Base-by-base conservation (phyloP, 2,888 invertebrate species). In the Philhelius pedissequus region DNA sequence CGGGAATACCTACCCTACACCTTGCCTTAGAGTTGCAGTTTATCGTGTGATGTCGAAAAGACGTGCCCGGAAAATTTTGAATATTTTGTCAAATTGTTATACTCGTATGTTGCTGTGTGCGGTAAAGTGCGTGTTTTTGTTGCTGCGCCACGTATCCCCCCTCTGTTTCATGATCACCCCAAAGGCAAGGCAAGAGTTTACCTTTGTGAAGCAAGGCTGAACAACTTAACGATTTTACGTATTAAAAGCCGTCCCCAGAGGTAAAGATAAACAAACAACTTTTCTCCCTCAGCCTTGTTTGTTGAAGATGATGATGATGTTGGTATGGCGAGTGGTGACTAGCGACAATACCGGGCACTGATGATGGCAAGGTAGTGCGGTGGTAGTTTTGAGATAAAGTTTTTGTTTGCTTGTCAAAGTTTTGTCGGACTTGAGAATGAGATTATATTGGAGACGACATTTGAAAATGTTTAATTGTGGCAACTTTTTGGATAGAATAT, bases 381-480 rank as follows among this genome's bases (percentile, higher is more conserved):
- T 40, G 68, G 68, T 52, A 68, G 68, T 68, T 68, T 64, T 48
- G 48, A 52, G 70, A 45, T 66, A 54, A 80, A 80, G 84, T 84
- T 84, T 84, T 80, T 80, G 80, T 84, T 84, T 80, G 80, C 80
- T 76, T 80, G 80, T 80, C 71, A 75, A 76, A 84, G 75, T 80
- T 84, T 76, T 76, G 80, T 68, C 68, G 25, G 80, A 84, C 80
- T 60, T 54, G 68, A 58, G 80, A 84, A 84, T 80, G 32, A 62
- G 70, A 84, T 84, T 84, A 56, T 20, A 84, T 84, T 79, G 62
- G 40, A 80, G 70, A 84, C 75, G 76, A 80, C 84, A 84, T 80
- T 70, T 80, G 83, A 83, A 79, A 83, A 83, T 83, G 74, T 75
- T 83, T 83, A 84, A 84, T 84, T 84, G 84, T 80, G 79, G 79